Percentiles rank a stretch among this genome's conserved stretches.
These are phyloP conservation scores for Anguilla pacifica DNA, from an alignment of 2,797 vertebrate genomes.

Conservation along the genomic window DNA sequence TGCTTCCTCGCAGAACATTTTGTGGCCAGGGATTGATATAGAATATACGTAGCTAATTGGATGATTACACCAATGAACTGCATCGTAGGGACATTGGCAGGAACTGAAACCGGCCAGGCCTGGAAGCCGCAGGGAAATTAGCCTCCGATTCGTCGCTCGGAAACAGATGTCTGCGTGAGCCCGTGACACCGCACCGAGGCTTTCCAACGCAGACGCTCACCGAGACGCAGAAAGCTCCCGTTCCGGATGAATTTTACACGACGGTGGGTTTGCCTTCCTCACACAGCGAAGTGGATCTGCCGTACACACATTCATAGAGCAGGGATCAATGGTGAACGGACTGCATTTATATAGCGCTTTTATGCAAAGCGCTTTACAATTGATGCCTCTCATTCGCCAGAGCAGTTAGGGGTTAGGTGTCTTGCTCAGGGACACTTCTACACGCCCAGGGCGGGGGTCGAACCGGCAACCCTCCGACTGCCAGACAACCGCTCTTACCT, in stretches of 20 bases:
- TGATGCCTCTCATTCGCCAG: too few relatives aligned
- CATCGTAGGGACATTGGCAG: background rate
- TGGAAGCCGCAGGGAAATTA: background rate
- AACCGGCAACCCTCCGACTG: too few relatives aligned
- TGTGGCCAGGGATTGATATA: background rate
- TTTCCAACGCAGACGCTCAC: background rate
- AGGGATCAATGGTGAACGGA: background rate
- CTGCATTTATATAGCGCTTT: too few relatives aligned
- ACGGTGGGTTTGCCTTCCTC: background rate
- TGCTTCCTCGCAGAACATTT: constrained; percentile 3
- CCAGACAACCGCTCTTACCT: too few relatives aligned
- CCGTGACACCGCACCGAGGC: background rate
- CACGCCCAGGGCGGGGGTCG: too few relatives aligned
- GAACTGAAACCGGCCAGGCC: background rate
- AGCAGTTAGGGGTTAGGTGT: too few relatives aligned
- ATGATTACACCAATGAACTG: constrained; percentile 16
- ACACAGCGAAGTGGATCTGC: background rate
- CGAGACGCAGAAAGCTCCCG: background rate
- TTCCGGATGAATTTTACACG: background rate
- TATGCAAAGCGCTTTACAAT: too few relatives aligned
- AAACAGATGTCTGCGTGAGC: constrained; percentile 3
- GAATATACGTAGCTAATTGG: constrained; percentile 19
- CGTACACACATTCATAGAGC: background rate
- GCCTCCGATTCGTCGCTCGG: background rate
- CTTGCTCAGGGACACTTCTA: too few relatives aligned